These are phyloP conservation scores for Otolemur crassicaudatus DNA, from an alignment of 2,797 vertebrate species.

Conservation along the genomic window DNA sequence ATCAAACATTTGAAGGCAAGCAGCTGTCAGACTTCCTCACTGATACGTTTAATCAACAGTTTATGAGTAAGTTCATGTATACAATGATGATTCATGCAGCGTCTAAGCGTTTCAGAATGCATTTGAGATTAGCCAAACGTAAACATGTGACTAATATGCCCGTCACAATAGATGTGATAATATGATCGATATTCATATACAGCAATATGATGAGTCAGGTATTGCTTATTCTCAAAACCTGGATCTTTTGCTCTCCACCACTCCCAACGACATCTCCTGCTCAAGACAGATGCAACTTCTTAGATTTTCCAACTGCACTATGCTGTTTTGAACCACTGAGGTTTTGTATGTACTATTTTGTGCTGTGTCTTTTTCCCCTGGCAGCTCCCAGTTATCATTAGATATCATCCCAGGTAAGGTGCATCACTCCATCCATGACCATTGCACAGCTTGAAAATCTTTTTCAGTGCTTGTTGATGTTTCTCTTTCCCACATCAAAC, in stretches of 20 bases:
- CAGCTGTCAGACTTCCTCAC: not conserved
- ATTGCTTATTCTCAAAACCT: not conserved
- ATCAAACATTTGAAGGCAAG: not conserved
- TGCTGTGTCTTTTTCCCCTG: not conserved
- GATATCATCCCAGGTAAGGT: not conserved
- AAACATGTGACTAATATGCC: not conserved
- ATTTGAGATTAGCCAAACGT: not conserved
- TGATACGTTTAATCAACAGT: not conserved
- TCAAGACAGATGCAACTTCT: not conserved
- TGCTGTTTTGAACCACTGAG: not conserved
- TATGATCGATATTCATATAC: not conserved
- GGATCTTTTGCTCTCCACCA: not conserved
- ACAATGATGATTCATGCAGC: not conserved
- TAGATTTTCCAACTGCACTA: not conserved
- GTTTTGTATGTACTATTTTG: not conserved
- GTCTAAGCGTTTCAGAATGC: not conserved
- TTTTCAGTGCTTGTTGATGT: not conserved
- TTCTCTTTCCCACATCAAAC: slow-evolving; percentile 1
- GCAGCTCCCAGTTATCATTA: not conserved
- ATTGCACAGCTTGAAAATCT: not conserved
- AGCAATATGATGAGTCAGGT: not conserved
- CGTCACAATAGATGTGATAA: not conserved
- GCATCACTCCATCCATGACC: not conserved
- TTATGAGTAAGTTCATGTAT: not conserved
- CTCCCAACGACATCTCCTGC: not conserved